Evolutionary conservation across 1,140 invertebrate genomes (phyloP).

Genomic region (Drosophila sucinea): DNA sequence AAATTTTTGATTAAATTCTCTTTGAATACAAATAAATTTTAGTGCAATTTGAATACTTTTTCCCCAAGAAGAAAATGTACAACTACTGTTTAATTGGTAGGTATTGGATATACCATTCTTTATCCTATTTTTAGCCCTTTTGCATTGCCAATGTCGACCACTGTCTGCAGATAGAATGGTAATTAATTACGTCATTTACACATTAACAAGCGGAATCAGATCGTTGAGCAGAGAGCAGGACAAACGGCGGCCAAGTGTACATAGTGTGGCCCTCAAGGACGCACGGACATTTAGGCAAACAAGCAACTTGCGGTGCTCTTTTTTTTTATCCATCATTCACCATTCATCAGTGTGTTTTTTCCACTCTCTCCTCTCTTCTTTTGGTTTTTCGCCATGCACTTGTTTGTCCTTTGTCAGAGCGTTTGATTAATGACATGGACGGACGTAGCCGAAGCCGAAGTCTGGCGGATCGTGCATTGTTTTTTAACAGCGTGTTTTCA

Average conservation of each 20-base stretch:
- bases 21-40: too few species aligned
- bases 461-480: slow-evolving; percentile 38
- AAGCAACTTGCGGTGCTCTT: slow-evolving; percentile 23
- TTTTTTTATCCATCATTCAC: slow-evolving; percentile 36
- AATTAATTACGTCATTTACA: slow-evolving; percentile 77
- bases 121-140: neutral
- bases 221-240: slow-evolving; percentile 7
- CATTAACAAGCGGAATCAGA: slow-evolving; percentile 39
- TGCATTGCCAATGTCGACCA: slow-evolving; percentile 27
- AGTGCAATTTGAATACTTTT: too few species aligned
- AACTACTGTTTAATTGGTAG: too few species aligned
- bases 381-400: slow-evolving; percentile 36
- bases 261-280: slow-evolving; percentile 14
- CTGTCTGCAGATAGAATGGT: slow-evolving; percentile 36
- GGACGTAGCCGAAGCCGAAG: neutral
- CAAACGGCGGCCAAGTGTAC: neutral
- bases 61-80: too few species aligned
- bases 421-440: slow-evolving; percentile 70
- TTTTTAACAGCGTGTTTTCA: slow-evolving; percentile 55
- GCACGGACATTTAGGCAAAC: slow-evolving; percentile 30
- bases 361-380: neutral
- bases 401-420: slow-evolving; percentile 47
- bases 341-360: slow-evolving; percentile 24
- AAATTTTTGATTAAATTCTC: too few species aligned
- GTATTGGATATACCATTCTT: too few species aligned